Percentiles rank a stretch among this genome's conserved stretches.
These are phyloP conservation scores for Rhamphomyia laevipes DNA, from an alignment of 2,888 invertebrate genomes.

Conservation along the genomic window DNA sequence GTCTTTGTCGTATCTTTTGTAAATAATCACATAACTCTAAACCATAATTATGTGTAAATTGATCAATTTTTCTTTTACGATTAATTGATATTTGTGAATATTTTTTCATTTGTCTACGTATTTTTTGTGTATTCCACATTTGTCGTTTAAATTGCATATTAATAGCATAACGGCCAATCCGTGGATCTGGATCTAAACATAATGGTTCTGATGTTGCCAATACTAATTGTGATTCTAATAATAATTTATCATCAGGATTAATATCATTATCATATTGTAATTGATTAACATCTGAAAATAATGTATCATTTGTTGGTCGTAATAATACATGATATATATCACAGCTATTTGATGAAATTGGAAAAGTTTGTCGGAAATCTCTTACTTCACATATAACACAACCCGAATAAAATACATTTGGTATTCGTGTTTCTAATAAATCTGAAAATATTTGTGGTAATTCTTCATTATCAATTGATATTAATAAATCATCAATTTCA, in stretches of 20 bases:
- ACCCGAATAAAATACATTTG: slow-evolving; percentile 80
- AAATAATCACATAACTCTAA: slow-evolving; percentile 50
- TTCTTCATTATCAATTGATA: slow-evolving; percentile 83
- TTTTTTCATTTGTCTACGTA: slow-evolving; percentile 62
- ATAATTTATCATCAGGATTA: slow-evolving; percentile 30
- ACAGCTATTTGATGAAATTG: slow-evolving; percentile 56
- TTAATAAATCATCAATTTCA: slow-evolving; percentile 76
- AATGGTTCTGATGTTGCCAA: slow-evolving; percentile 76
- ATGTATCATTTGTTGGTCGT: slow-evolving; percentile 75
- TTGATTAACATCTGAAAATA: slow-evolving; percentile 38
- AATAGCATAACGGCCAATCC: slow-evolving; percentile 54
- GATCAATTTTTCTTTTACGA: slow-evolving; percentile 77
- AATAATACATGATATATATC: slow-evolving; percentile 79
- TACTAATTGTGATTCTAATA: slow-evolving; percentile 67
- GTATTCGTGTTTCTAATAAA: slow-evolving; percentile 68
- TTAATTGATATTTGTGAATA: slow-evolving; percentile 73
- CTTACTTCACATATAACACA: slow-evolving; percentile 85
- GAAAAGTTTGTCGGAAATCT: slow-evolving; percentile 75
- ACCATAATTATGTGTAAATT: slow-evolving; percentile 68
- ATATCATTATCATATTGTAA: slow-evolving; percentile 24
- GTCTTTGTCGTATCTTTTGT: slow-evolving; percentile 29
- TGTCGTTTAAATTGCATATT: slow-evolving; percentile 61
- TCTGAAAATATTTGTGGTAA: slow-evolving; percentile 79
- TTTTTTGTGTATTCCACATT: slow-evolving; percentile 59
- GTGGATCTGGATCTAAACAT: slow-evolving; percentile 79